phyloP scores from a whole-genome alignment of 92 coral and sea anemone species.

The Epizoanthus stellaris region DNA sequence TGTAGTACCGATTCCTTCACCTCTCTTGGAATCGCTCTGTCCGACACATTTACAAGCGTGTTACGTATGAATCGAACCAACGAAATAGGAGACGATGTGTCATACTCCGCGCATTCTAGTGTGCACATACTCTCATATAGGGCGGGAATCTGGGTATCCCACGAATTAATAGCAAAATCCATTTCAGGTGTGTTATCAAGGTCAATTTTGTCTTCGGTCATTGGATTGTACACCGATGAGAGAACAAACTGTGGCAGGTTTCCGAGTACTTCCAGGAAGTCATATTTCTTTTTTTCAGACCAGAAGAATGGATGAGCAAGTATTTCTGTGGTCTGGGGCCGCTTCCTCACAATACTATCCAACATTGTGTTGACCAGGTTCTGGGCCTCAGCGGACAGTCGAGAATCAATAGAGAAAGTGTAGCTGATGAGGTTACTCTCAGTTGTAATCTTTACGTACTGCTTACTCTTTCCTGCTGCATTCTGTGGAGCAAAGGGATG shows the following conservation, averaged over 20 bases:
- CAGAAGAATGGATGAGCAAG: too few relatives aligned
- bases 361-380: not conserved
- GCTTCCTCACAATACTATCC: not conserved
- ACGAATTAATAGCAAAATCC: not conserved
- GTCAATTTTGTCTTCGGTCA: not conserved
- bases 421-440: constrained; percentile 1
- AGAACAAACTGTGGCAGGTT: too few relatives aligned
- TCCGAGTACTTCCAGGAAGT: constrained; percentile 25
- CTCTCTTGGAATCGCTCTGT: too few relatives aligned
- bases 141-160: not conserved
- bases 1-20: too few relatives aligned
- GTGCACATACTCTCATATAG: not conserved
- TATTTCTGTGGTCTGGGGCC: not conserved
- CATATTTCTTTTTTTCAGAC: constrained; percentile 6
- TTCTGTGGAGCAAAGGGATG: not conserved
- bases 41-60: too few relatives aligned
- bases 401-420: not conserved
- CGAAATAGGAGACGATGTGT: too few relatives aligned
- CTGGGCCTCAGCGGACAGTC: not conserved
- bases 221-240: too few relatives aligned
- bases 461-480: not conserved
- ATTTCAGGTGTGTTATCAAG: not conserved
- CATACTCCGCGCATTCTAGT: not conserved
- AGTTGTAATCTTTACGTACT: not conserved
- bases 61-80: constrained; percentile 17